A percentile compares a stretch with the other conserved stretches of the same genome.
Evolutionary conservation across 2,888 invertebrate species (phyloP).

Genomic region (Malacosoma neustria): DNA sequence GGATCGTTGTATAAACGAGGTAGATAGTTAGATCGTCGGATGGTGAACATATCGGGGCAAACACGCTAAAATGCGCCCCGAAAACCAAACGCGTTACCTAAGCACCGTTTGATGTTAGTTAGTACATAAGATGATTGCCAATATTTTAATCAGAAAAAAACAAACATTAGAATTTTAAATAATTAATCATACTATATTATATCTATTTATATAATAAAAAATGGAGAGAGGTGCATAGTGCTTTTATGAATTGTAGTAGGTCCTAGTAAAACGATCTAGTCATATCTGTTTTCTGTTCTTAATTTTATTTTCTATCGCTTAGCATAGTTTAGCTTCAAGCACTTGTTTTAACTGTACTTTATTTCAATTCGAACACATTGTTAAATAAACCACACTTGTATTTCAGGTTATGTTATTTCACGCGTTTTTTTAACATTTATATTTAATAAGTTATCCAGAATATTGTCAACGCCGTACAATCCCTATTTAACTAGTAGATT

Average conservation of each 20-base stretch:
- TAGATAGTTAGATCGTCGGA: conserved; percentile 37
- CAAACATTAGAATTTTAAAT: conserved; percentile 62
- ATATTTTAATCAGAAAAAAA: conserved; percentile 67
- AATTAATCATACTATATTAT: conserved; percentile 68
- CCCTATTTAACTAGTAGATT: conserved; percentile 12
- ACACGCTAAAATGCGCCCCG: conserved; percentile 5
- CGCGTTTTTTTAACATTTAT: conserved; percentile 22
- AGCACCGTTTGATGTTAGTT: conserved; percentile 51
- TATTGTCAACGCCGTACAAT: conserved; percentile 36
- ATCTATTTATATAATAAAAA: conserved; percentile 71
- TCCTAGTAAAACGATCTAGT: conserved; percentile 69
- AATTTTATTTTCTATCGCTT: conserved; percentile 67
- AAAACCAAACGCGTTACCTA: conserved; percentile 19
- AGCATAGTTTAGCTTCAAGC: conserved; percentile 76
- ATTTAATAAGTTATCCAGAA: conserved; percentile 73
- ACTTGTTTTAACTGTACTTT: conserved; percentile 17
- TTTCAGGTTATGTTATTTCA: conserved; percentile 2
- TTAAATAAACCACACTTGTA: conserved; percentile 19
- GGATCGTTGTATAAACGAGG: conserved; percentile 31
- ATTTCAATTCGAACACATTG: background rate
- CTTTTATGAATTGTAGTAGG: conserved; percentile 71
- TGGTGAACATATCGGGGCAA: conserved; percentile 21
- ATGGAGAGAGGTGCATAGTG: conserved; percentile 73
- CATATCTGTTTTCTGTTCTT: conserved; percentile 68
- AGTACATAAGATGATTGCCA: conserved; percentile 66